Conservation (phyloP, 2,888 invertebrate species). For the Vannuccia rotundouncinata region DNA sequence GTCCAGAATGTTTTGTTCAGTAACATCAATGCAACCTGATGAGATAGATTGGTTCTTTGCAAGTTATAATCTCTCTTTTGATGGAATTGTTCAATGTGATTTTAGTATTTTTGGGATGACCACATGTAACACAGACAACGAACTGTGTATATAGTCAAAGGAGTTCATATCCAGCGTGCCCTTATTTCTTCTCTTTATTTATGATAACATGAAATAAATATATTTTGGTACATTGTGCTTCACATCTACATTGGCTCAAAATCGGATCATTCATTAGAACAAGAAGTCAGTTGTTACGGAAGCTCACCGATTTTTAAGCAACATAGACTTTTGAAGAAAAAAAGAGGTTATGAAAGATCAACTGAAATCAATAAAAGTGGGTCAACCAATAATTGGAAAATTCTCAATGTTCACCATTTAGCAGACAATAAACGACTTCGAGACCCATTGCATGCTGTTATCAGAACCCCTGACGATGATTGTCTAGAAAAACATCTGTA, state of each 20-base stretch:
- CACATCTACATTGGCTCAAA: slow-evolving; percentile 13
- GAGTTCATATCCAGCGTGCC: not conserved
- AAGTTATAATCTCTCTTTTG: slow-evolving; percentile 11
- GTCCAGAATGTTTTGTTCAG: not conserved
- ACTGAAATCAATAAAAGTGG: slow-evolving; percentile 8
- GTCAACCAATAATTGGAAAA: slow-evolving; percentile 5
- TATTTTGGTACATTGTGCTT: slow-evolving; percentile 18
- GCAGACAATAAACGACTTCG: slow-evolving; percentile 6
- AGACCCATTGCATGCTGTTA: slow-evolving; percentile 16
- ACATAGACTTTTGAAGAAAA: not conserved
- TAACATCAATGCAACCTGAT: slow-evolving; percentile 19
- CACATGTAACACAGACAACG: slow-evolving; percentile 10
- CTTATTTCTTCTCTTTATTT: slow-evolving; percentile 24
- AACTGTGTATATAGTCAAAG: not conserved
- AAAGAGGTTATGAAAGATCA: slow-evolving; percentile 18
- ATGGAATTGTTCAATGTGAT: slow-evolving; percentile 12
- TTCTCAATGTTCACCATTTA: slow-evolving; percentile 23
- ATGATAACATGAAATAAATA: slow-evolving; percentile 23
- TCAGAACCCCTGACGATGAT: slow-evolving; percentile 27
- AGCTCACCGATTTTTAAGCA: slow-evolving; percentile 29
- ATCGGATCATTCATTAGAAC: slow-evolving; percentile 19
- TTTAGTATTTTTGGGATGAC: slow-evolving; percentile 13
- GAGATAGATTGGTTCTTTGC: slow-evolving; percentile 3
- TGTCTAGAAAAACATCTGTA: slow-evolving; percentile 17
- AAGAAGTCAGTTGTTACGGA: slow-evolving; percentile 8